Base-by-base conservation (phyloP, 2,113 vertebrate species). In the Halcyon senegalensis region DNA sequence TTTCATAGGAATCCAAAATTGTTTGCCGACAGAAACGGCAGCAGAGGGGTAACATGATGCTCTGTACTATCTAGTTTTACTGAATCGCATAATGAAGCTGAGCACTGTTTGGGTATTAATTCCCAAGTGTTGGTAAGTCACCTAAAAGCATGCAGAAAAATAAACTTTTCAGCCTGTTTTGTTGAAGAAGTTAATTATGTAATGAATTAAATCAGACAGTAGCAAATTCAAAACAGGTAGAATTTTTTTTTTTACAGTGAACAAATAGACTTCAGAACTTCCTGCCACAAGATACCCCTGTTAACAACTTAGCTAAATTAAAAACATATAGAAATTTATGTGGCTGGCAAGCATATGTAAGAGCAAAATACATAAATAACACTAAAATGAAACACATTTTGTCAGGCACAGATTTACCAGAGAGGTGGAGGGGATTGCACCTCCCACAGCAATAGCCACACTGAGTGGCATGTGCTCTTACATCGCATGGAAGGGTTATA, bases 141-240 rank as follows among this genome's bases (percentile, higher is more conserved):
- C 70, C 55, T 74, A 62, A 90, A 93, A 76, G 41, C 66, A 90
- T 30, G 55, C 56, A 58, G 62, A 76, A 91, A 90, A 83, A 89
- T 30, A 82, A 91, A 93, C 59, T 90, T 96, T 74, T 89, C 50
- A 63, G 77, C 59, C 87, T 85, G 23, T 76, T 85, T 76, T 55
- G n/a, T n/a, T 91, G 59, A 11, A 83, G n/a, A 83, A 76, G 37
- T 73, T 85, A 79, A 91, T 84, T 68, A 87, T 75, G 51, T 64
- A 67, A 93, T 95, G 90, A 94, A 93, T 95, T 95, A 76, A 91
- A 91, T 82, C 66, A 91, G 87, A 87, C 82, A 93, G 91, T 79
- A 94, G 89, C 62, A 94, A 96, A 96, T 76, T 83, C 62, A 89
- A 85, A 93, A 79, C 74, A 84, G 30, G 60, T 66, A 35, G 35